Evolutionary conservation across 2,888 invertebrate genomes (phyloP).

Genomic region (Harmothoe impar): DNA sequence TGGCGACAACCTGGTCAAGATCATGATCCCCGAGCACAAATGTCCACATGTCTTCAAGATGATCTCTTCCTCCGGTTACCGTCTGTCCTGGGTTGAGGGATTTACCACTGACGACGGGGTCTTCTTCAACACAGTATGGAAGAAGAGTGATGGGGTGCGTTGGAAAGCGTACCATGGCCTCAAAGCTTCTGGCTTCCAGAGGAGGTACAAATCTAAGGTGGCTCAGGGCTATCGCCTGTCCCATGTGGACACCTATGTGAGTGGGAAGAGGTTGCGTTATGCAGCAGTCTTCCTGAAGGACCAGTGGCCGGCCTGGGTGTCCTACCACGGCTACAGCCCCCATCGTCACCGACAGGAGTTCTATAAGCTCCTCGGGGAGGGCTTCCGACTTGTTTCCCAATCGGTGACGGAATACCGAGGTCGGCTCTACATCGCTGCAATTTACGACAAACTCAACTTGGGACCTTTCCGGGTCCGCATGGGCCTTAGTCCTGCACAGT

Average conservation of each 20-base stretch:
- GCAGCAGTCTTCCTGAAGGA: constrained; percentile 70
- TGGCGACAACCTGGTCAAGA: constrained; percentile 65
- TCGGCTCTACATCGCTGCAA: constrained; percentile 69
- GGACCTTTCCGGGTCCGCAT: constrained; percentile 70
- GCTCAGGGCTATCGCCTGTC: constrained; percentile 70
- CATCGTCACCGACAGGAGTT: constrained; percentile 69
- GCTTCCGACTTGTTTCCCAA: constrained; percentile 69
- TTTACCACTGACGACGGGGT: constrained; percentile 67
- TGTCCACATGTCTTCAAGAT: constrained; percentile 63
- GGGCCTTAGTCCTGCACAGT: constrained; percentile 71
- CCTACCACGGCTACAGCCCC: constrained; percentile 70
- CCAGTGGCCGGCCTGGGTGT: constrained; percentile 69
- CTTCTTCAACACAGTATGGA: constrained; percentile 75
- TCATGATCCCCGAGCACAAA: constrained; percentile 70
- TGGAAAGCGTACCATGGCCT: constrained; percentile 69
- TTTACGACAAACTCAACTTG: constrained; percentile 70
- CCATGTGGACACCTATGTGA: constrained; percentile 70
- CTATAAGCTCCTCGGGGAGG: constrained; percentile 66
- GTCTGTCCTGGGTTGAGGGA: constrained; percentile 69
- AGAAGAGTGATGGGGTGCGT: constrained; percentile 66
- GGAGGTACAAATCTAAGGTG: constrained; percentile 67
- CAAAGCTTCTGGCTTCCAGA: constrained; percentile 68
- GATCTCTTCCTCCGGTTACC: constrained; percentile 65
- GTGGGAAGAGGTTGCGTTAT: constrained; percentile 68
- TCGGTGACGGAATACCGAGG: constrained; percentile 70